phyloP scores from a whole-genome alignment of 2,797 vertebrate genomes.

The Galaxias olidus region DNA sequence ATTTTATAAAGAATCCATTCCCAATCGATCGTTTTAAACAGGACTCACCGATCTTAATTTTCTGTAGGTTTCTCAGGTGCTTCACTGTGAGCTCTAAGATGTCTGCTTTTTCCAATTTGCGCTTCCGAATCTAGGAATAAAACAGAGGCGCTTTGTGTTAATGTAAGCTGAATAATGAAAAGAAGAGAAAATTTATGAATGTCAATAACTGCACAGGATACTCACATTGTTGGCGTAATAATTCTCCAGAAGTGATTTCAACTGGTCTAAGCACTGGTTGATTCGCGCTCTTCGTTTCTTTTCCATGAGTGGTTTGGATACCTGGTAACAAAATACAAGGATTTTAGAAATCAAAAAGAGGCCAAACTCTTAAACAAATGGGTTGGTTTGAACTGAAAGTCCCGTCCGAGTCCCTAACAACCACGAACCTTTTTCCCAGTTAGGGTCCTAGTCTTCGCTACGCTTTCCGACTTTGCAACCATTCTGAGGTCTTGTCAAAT shows the following conservation, averaged over 20 bases:
- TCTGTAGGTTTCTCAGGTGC: constrained; percentile 84
- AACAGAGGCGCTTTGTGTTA: background rate
- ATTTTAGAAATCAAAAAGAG: background rate
- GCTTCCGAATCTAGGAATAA: constrained; percentile 81
- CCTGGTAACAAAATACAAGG: constrained; percentile 59
- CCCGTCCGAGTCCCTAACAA: no score
- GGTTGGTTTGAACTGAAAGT: no score
- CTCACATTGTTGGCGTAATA: constrained; percentile 85
- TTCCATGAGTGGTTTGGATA: constrained; percentile 91
- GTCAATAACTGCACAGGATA: background rate
- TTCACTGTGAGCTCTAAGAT: constrained; percentile 90
- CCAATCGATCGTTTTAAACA: no score
- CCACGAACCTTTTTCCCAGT: constrained; percentile 67
- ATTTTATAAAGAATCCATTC: no score
- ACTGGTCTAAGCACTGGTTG: constrained; percentile 85
- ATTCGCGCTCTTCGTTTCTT: constrained; percentile 88
- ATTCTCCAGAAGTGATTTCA: constrained; percentile 81
- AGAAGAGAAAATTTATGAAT: background rate
- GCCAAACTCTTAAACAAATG: background rate
- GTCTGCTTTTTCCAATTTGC: constrained; percentile 90
- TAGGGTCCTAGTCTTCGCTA: constrained; percentile 51
- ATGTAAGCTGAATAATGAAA: background rate
- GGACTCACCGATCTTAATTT: constrained; percentile 74
- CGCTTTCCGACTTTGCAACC: constrained; percentile 66
- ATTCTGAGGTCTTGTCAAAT: constrained; percentile 54